These are phyloP conservation scores for Dasyornis broadbenti DNA, from an alignment of 2,113 vertebrate species.

Conservation along the genomic window DNA sequence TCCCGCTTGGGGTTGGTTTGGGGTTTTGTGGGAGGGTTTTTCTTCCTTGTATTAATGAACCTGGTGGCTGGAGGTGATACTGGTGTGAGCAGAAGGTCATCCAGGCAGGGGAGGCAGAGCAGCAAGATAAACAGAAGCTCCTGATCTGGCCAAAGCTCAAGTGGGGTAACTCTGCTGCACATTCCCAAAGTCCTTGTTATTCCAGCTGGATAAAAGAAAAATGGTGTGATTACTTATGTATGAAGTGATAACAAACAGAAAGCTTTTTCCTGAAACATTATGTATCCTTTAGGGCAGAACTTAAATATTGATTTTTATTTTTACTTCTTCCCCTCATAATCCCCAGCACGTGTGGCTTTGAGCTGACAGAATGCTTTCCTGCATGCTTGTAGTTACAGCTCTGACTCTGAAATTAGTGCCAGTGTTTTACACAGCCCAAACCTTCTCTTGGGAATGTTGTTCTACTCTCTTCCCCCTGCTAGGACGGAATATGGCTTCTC, in stretches of 20 bases:
- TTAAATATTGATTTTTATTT: not conserved
- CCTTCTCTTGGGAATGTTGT: fast-evolving
- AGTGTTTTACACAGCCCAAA: not conserved
- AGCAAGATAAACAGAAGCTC: not conserved
- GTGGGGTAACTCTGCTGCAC: not conserved
- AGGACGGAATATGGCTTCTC: not conserved
- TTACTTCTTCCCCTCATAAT: not conserved
- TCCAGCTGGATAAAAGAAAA: not conserved
- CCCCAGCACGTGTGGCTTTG: not conserved
- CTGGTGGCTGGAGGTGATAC: not conserved
- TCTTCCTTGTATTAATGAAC: not conserved
- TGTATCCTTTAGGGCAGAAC: not conserved
- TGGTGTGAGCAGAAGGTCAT: not conserved
- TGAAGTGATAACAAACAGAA: not conserved
- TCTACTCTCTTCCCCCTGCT: not conserved
- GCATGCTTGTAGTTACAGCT: not conserved
- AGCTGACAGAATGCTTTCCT: not conserved
- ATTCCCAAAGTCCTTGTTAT: not conserved
- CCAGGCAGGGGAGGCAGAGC: not conserved
- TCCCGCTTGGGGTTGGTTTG: not conserved
- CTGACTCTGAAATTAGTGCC: not conserved
- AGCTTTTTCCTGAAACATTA: not conserved
- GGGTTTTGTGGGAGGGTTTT: not conserved
- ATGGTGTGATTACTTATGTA: fast-evolving
- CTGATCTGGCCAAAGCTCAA: not conserved